These are phyloP conservation scores for Drosophila tropicalis DNA, from an alignment of 1,140 invertebrate genomes.

Conservation along the genomic window DNA sequence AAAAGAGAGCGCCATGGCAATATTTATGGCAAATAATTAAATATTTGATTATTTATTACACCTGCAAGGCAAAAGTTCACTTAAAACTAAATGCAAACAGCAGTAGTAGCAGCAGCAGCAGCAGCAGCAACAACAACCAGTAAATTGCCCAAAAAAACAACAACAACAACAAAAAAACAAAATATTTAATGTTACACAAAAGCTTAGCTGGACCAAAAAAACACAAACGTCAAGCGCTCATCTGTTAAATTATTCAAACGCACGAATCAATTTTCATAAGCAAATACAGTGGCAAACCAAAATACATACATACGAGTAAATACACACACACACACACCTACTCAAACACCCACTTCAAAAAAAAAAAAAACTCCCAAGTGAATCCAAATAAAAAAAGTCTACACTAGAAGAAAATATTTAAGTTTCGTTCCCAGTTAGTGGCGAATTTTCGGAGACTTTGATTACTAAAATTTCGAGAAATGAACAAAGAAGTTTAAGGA, in stretches of 20 bases:
- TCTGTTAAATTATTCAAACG: conserved; percentile 69
- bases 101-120: neutral
- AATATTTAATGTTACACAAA: conserved; percentile 38
- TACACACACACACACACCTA: neutral
- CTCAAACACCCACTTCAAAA: neutral
- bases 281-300: conserved; percentile 48
- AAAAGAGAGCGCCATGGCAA: conserved; percentile 13
- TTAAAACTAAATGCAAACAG: conserved; percentile 54
- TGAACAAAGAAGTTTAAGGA: too few relatives aligned
- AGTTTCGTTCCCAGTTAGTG: neutral
- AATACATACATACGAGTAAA: conserved; percentile 20
- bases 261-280: conserved; percentile 74
- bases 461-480: too few relatives aligned
- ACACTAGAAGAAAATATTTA: neutral
- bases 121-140: neutral
- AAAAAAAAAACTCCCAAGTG: neutral
- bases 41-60: conserved; percentile 72
- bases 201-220: conserved; percentile 42
- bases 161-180: conserved; percentile 15
- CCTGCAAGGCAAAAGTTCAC: conserved; percentile 54
- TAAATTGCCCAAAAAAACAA: too few relatives aligned
- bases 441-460: neutral
- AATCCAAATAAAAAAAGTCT: neutral
- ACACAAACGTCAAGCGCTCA: conserved; percentile 23
- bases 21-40: conserved; percentile 65